Evolutionary conservation across 92 coral and sea anemone species (phyloP), one percentile per base, ranked within the genome.

Genomic region (Plumapathes pennacea): DNA sequence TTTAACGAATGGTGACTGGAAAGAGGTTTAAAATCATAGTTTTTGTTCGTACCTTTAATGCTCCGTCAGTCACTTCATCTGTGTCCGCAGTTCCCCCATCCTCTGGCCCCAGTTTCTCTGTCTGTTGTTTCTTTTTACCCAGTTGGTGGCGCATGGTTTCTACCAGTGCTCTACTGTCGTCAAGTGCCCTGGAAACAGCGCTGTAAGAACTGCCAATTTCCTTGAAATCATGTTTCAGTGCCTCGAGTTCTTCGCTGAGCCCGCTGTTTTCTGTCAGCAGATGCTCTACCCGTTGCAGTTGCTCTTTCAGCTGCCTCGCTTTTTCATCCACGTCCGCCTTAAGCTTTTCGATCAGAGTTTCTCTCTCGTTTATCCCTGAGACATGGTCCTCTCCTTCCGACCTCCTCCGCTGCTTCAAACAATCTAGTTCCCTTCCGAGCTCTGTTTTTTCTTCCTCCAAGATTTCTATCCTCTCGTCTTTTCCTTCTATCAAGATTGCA

Each of bases 131-230:
- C 51, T 12, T n/a, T 26, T 2, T 22, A 25, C 2, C 7, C 3
- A 23, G 25, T 62, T 25, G 13, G 8, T 42, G 19, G 25, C n/a
- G 36, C 25, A 14, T 19, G 46, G 27, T 38, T 53, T 75, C 46
- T 8, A 67, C 27, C 29, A 45, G 24, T 10, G 39, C 69, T 38
- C 88, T 67, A 49, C 88, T 75, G 23, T 67, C 81, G 5, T 81
- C 83, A 23, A 81, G 74, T 34, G 88, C 78, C 32, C 40, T 46
- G 49, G 78, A 57, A 8, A 81, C 78, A 0, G 46, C 26, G 5
- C 60, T 60, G 45, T 75, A 75, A 0, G 78, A 67, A 29, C 60
- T 62, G 21, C 38, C 56, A 9, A 45, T 32, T 14, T 45, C 30
- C 31, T 46, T 44, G 34, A 60, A 53, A 32, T 40, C 67, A 39